Percentiles rank a stretch among this genome's conserved stretches.
Evolutionary conservation across 64 coral and sea anemone species (phyloP).

Genomic region (Stichodactyla mertensii): DNA sequence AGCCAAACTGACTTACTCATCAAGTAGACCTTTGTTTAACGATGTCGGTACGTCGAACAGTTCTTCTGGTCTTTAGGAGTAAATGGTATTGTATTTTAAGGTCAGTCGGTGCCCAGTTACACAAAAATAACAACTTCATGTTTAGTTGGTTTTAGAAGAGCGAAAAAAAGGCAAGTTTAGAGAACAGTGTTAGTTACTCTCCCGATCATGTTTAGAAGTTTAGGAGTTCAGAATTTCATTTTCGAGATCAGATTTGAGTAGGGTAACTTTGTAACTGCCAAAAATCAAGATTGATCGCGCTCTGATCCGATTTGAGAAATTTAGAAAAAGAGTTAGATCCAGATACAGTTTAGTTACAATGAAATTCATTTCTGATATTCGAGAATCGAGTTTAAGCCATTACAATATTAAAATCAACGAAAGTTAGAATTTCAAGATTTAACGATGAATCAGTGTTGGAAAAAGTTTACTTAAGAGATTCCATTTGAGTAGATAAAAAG

Average conservation of each 20-base stretch:
- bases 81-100: constrained; percentile 14
- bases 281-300: no score
- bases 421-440: no score
- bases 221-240: not conserved
- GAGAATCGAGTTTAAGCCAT: no score
- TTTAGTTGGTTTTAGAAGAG: not conserved
- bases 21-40: constrained; percentile 15
- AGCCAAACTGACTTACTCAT: constrained; percentile 14
- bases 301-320: no score
- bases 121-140: not conserved
- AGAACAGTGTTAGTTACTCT: not conserved
- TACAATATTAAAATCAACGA: no score
- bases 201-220: not conserved
- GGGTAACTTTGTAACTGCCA: no score
- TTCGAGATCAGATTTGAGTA: not conserved
- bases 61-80: constrained; percentile 21
- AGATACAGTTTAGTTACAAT: no score
- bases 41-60: constrained; percentile 27
- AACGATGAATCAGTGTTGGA: not conserved
- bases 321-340: no score
- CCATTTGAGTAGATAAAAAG: no score
- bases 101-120: not conserved
- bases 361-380: no score
- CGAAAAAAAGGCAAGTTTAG: not conserved
- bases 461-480: no score